Evolutionary conservation across 1,140 invertebrate species (phyloP).

Genomic region (Carposina sasakii): DNA sequence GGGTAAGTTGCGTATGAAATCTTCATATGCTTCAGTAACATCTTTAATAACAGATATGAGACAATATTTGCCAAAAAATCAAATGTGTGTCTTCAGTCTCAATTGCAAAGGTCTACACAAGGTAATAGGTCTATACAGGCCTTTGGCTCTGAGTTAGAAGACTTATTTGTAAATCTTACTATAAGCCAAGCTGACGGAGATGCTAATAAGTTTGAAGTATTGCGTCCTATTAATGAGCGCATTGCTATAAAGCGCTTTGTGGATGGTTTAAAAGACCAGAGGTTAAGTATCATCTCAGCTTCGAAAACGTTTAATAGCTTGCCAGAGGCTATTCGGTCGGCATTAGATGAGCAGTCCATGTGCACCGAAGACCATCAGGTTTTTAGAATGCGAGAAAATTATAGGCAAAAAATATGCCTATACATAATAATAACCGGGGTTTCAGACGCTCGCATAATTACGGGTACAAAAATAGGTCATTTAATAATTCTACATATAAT

Average conservation of each 20-base stretch:
- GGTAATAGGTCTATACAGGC: not conserved
- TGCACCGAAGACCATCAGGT: not conserved
- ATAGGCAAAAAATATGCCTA: too few relatives aligned
- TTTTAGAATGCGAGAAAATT: not conserved
- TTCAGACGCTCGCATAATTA: too few relatives aligned
- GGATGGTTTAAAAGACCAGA: constrained; percentile 1
- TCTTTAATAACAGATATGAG: not conserved
- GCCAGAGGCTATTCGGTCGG: constrained; percentile 3
- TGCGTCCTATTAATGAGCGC: constrained; percentile 4
- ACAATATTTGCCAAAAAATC: constrained; percentile 5
- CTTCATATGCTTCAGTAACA: not conserved
- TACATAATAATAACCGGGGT: too few relatives aligned
- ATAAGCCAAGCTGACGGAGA: constrained; percentile 8
- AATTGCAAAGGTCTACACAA: not conserved
- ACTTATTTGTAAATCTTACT: constrained; percentile 8
- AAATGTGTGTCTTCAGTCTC: too few relatives aligned
- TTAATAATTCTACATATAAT: too few relatives aligned
- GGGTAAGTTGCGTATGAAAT: constrained; percentile 4
- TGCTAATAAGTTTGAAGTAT: not conserved
- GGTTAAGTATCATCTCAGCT: constrained; percentile 2
- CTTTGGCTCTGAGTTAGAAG: constrained; percentile 7
- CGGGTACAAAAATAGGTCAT: too few relatives aligned
- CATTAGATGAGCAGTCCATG: constrained; percentile 3
- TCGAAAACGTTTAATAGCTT: not conserved
- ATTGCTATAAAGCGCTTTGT: constrained; percentile 2